Evolutionary conservation across 2,888 invertebrate species (phyloP).

Genomic region (Oasisia sp.): DNA sequence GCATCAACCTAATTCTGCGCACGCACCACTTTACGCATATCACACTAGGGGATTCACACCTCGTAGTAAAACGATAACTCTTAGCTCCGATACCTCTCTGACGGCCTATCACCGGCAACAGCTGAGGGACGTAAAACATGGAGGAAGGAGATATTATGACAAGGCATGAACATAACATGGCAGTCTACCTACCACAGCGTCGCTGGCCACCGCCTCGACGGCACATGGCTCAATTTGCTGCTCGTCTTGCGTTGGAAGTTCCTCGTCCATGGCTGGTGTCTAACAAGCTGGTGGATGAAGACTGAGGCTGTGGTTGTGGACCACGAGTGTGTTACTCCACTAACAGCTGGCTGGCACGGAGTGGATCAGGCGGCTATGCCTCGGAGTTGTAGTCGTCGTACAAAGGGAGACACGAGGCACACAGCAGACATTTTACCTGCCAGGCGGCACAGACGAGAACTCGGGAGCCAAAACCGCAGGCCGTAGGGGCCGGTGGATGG

Average conservation of each 20-base stretch:
- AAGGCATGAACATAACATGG: not conserved
- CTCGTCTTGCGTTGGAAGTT: not conserved
- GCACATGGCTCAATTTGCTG: constrained; percentile 3
- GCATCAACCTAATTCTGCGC: not conserved
- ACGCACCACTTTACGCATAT: not conserved
- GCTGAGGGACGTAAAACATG: not conserved
- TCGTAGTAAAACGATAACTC: not conserved
- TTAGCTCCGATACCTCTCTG: not conserved
- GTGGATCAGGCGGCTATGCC: not conserved
- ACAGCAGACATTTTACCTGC: constrained; percentile 6
- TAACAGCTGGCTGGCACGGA: not conserved
- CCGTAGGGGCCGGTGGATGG: not conserved
- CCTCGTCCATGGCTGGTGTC: not conserved
- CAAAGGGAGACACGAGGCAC: not conserved
- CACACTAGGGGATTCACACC: not conserved
- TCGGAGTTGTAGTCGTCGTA: not conserved
- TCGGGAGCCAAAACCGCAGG: not conserved
- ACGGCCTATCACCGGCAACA: not conserved
- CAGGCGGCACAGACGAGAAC: not conserved
- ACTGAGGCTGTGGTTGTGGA: not conserved
- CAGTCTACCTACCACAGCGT: not conserved
- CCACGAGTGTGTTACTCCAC: not conserved
- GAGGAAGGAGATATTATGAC: not conserved
- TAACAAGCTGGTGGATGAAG: not conserved
- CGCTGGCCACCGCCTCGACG: not conserved